Base-by-base conservation (phyloP, 1,140 invertebrate genomes). In the Apis laboriosa region DNA sequence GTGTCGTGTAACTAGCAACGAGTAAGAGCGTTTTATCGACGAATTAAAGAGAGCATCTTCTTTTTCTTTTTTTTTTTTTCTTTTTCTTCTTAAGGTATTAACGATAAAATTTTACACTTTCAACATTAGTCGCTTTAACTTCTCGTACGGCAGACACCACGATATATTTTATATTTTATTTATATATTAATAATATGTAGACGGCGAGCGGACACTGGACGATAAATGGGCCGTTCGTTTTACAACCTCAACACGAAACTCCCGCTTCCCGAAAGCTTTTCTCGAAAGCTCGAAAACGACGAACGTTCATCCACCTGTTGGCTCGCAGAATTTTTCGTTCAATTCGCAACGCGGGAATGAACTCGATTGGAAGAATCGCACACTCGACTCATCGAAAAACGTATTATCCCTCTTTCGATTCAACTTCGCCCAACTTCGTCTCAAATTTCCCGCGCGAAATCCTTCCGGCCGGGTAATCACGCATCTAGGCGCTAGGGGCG, bases 41-140 rank as follows among this genome's bases (percentile, higher is more conserved):
- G 49, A 63, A 64, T 78, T 60, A 58, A 74, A 85, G 63, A 55
- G 64, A 74, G 71, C 84, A 80, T 86, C 60, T 55, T 67, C 11
- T 19, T 84, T 70, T 34, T 64, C 9, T 24, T 63, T 9, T 56
- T 85, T 58, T 63, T 67, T 21, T 19, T 81, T 63, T 34, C n/a
- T 9, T 17, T 75, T 9, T 75, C 19, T 21, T 64, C 19, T 34
- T 56, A 43, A 87, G 81, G 49, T 84, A 87, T 87, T 87, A 88
- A 88, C 86, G 83, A 88, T 88, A 88, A 87, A 88, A 88, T 88
- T 88, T 87, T 76, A 85, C 86, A 88, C 79, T 88, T 88, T 88
- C 83, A 88, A 88, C 87, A 87, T 87, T 24, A 24, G 87, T 87
- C 63, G 34, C 66, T 86, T 86, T 78, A 86, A 87, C 71, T 78